These are phyloP conservation scores for Calyptomena viridis DNA, from an alignment of 2,113 vertebrate species.

Conservation along the genomic window DNA sequence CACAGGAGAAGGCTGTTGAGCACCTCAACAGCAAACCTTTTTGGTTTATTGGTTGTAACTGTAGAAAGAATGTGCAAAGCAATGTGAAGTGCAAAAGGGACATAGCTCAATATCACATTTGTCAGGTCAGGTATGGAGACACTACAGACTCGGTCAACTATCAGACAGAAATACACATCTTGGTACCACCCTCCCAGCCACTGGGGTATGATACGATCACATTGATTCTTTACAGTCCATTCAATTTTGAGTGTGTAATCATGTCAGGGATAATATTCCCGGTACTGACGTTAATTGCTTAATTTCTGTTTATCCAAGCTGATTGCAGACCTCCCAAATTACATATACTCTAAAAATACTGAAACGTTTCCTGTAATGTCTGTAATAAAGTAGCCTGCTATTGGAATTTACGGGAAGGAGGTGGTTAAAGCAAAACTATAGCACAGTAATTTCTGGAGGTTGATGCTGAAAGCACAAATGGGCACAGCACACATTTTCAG, in stretches of 20 bases:
- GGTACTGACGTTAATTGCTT: background rate
- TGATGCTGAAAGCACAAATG: background rate
- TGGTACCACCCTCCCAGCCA: background rate
- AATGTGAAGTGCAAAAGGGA: background rate
- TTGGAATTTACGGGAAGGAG: background rate
- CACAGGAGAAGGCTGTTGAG: background rate
- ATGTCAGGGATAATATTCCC: background rate
- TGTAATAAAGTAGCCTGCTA: background rate
- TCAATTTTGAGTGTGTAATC: background rate
- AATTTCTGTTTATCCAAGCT: slow-evolving; percentile 14
- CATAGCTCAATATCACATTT: background rate
- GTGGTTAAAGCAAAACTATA: background rate
- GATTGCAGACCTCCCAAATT: slow-evolving; percentile 6
- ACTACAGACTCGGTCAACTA: background rate
- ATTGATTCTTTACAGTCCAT: background rate
- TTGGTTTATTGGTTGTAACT: background rate
- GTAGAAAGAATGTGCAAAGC: background rate
- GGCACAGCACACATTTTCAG: background rate
- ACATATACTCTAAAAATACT: background rate
- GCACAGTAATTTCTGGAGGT: background rate
- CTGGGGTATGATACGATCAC: rapidly evolving
- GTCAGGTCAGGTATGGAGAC: background rate
- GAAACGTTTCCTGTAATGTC: background rate
- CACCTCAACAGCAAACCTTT: background rate
- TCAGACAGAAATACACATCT: background rate